Conservation (phyloP, 2,113 vertebrate species). For the Ammospiza caudacuta region DNA sequence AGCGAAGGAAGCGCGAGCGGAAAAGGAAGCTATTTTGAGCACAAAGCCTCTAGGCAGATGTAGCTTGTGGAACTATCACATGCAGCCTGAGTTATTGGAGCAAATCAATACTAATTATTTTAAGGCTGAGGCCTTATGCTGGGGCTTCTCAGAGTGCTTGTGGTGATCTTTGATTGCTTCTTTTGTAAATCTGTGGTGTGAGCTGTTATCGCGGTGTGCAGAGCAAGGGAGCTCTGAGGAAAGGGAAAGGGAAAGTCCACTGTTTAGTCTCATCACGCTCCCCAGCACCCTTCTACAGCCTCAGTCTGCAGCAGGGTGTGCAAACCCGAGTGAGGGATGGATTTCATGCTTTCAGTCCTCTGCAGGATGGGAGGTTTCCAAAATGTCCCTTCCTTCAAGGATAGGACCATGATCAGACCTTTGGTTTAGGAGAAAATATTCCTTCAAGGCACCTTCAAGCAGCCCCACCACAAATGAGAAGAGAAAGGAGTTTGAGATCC, state of each 20-base stretch:
- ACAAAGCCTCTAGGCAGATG: conserved; percentile 49
- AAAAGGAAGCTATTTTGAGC: conserved; percentile 63
- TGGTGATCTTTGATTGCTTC: conserved; percentile 43
- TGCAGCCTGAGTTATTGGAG: conserved; percentile 51
- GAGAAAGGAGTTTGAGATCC: background rate
- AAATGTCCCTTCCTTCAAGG: background rate
- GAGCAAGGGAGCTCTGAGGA: background rate
- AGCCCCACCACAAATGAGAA: background rate
- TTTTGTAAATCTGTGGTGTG: conserved; percentile 7
- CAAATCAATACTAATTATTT: conserved; percentile 75
- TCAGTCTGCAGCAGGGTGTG: background rate
- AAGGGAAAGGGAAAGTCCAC: background rate
- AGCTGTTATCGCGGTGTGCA: background rate
- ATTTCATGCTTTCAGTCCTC: background rate
- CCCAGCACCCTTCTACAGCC: background rate
- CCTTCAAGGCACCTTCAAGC: background rate
- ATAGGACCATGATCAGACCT: background rate
- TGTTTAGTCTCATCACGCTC: background rate
- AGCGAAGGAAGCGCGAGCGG: background rate
- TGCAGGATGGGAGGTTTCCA: background rate
- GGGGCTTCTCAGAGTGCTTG: conserved; percentile 18
- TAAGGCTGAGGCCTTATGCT: conserved; percentile 41
- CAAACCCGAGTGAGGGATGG: background rate
- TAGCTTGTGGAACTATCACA: conserved; percentile 64
- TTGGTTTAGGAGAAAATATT: background rate